Conservation (phyloP, 2,113 vertebrate genomes). For the Megatriorchis doriae region DNA sequence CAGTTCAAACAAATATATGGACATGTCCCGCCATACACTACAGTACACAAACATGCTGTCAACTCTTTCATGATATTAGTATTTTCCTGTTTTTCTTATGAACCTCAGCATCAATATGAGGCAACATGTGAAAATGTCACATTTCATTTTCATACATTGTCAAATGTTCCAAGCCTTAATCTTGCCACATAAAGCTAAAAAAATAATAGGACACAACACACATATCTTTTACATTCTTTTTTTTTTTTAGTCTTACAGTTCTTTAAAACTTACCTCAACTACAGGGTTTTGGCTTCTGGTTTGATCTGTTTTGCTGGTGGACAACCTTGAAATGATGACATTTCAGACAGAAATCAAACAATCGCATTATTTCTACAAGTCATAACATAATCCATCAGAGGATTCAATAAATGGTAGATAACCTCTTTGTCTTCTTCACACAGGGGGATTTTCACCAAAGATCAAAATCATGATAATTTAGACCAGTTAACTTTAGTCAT, state of each 20-base stretch:
- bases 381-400: background rate
- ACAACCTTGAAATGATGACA: background rate
- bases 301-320: background rate
- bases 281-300: background rate
- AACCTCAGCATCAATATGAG: background rate
- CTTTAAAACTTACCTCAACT: background rate
- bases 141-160: background rate
- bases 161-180: background rate
- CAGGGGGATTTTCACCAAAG: background rate
- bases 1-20: background rate
- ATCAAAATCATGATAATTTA: background rate
- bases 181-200: background rate
- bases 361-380: background rate
- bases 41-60: background rate
- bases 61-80: background rate
- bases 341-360: background rate
- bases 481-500: background rate
- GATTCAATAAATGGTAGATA: background rate
- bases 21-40: rapidly evolving
- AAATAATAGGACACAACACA: background rate
- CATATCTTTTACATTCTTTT: background rate
- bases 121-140: background rate
- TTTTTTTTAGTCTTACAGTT: background rate
- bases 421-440: background rate
- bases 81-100: background rate